phyloP scores from a whole-genome alignment of 2,797 vertebrate species.

The Sphenopsis melanotis region DNA sequence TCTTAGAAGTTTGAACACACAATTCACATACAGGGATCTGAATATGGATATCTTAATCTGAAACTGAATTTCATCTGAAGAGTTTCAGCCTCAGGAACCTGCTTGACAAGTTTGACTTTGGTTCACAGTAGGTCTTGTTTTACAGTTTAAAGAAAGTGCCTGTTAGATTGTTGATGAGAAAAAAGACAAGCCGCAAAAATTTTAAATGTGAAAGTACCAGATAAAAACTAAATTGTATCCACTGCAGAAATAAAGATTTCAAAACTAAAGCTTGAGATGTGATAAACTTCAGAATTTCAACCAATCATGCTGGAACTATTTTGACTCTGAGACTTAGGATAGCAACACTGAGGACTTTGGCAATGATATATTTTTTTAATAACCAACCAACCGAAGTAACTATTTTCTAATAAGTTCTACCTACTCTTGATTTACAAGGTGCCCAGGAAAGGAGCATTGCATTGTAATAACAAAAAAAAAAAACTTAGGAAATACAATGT shows the following conservation, averaged over 20 bases:
- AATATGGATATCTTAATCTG: background rate
- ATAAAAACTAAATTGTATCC: background rate
- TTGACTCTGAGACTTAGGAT: background rate
- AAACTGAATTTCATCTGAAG: background rate
- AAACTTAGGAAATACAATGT: background rate
- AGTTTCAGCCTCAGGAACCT: background rate
- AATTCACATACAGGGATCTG: background rate
- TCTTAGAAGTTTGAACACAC: background rate
- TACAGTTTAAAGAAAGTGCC: background rate
- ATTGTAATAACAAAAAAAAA: background rate
- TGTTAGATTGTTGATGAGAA: background rate
- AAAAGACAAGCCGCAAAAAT: background rate
- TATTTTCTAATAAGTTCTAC: background rate
- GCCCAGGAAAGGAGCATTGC: background rate
- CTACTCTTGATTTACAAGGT: background rate
- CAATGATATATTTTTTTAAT: background rate
- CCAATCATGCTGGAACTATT: background rate
- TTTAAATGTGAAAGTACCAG: background rate
- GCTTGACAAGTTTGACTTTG: background rate
- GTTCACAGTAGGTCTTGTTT: background rate
- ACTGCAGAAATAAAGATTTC: background rate
- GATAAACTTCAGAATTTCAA: background rate
- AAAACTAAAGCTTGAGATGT: background rate
- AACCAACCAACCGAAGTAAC: background rate
- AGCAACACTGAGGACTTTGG: background rate